These are phyloP conservation scores for Astatoreochromis straeleni DNA, from an alignment of 2,113 vertebrate species.

Conservation along the genomic window DNA sequence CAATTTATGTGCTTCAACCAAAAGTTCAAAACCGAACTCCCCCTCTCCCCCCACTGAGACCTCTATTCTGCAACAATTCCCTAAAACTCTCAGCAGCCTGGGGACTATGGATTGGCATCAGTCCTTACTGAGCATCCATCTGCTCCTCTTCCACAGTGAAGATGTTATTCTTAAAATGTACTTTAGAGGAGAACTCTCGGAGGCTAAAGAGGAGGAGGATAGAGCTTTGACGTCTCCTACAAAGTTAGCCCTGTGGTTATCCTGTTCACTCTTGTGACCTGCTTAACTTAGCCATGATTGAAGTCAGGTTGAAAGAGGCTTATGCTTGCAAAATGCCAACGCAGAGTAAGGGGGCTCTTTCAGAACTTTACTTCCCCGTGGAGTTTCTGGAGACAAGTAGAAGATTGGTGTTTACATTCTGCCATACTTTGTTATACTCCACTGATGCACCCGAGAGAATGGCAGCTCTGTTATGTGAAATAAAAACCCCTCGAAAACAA, in stretches of 20 bases:
- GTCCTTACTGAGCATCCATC: constrained; percentile 44
- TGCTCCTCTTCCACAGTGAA: constrained; percentile 53
- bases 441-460: constrained; percentile 35
- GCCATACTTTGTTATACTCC: constrained; percentile 49
- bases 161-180: constrained; percentile 63
- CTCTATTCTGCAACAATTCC: constrained; percentile 27
- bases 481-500: constrained; percentile 6
- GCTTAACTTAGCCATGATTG: constrained; percentile 63
- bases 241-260: constrained; percentile 66
- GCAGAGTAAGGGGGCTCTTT: constrained; percentile 33
- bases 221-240: constrained; percentile 53
- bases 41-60: constrained; percentile 1
- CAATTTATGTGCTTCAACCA: background rate
- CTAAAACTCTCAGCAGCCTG: constrained; percentile 30
- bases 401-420: constrained; percentile 62
- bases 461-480: constrained; percentile 23
- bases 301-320: constrained; percentile 59
- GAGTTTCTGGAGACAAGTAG: constrained; percentile 51
- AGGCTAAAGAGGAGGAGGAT: constrained; percentile 56
- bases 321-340: constrained; percentile 45
- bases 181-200: constrained; percentile 52
- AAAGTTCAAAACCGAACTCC: background rate
- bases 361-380: constrained; percentile 35
- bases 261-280: constrained; percentile 56
- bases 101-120: constrained; percentile 55